Percentiles rank a stretch among this genome's conserved stretches.
Evolutionary conservation across 2,888 invertebrate genomes (phyloP).

Genomic region (Cyclophora albipunctata): DNA sequence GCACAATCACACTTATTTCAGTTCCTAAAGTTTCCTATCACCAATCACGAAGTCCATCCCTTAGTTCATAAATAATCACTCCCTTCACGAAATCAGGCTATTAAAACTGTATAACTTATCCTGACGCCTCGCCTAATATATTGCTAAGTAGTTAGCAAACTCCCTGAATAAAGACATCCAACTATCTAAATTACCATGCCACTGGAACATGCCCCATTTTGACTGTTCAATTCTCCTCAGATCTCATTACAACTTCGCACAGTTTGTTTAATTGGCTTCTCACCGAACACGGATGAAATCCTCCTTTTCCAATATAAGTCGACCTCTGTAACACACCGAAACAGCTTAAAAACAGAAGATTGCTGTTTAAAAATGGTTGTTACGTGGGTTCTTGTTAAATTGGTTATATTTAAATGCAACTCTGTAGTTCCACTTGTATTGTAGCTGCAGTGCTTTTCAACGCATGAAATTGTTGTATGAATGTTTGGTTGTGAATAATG

Average conservation of each 20-base stretch:
- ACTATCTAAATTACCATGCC: conserved; percentile 26
- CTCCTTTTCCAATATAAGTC: conserved; percentile 24
- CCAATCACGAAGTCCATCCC: no score
- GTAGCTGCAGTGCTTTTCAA: conserved; percentile 31
- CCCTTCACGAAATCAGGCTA: not conserved
- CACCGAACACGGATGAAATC: conserved; percentile 25
- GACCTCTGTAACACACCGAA: conserved; percentile 11
- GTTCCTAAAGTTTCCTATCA: not conserved
- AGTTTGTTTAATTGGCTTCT: conserved; percentile 42
- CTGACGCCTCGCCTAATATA: not conserved
- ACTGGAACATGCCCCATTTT: conserved; percentile 23
- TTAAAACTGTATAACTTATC: not conserved
- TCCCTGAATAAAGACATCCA: conserved; percentile 16
- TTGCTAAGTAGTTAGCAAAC: conserved; percentile 13
- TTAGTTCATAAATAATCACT: no score
- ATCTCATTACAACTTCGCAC: conserved; percentile 41
- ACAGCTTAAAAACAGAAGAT: conserved; percentile 4
- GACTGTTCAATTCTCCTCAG: conserved; percentile 37
- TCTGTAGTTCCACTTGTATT: conserved; percentile 26
- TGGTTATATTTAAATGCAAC: conserved; percentile 34
- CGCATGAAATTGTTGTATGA: conserved; percentile 29
- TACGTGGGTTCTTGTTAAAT: conserved; percentile 18
- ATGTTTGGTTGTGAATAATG: conserved; percentile 19
- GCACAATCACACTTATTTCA: not conserved
- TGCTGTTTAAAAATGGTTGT: conserved; percentile 5